A percentile compares a stretch with the other conserved stretches of the same genome.
These are phyloP conservation scores for Brassicogethes aeneus DNA, from an alignment of 2,888 invertebrate species.

Conservation along the genomic window DNA sequence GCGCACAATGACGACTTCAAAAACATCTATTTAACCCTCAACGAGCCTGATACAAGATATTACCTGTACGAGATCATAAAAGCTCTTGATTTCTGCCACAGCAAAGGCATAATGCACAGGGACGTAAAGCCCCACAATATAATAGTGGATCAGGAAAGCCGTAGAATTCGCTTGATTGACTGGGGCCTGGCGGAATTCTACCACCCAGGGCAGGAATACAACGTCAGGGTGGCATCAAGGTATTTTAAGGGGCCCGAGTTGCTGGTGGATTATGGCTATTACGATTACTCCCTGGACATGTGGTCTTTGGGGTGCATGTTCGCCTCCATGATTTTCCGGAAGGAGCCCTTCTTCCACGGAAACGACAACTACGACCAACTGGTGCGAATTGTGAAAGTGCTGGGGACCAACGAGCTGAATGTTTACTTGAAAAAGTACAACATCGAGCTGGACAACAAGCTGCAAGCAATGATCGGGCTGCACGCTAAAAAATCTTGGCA, in stretches of 20 bases:
- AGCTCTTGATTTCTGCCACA: slow-evolving; percentile 39
- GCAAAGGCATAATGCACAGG: slow-evolving; percentile 39
- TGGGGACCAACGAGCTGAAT: slow-evolving; percentile 33
- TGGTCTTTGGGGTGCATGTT: slow-evolving; percentile 41
- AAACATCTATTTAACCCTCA: slow-evolving; percentile 34
- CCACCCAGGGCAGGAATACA: slow-evolving; percentile 37
- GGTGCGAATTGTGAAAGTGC: slow-evolving; percentile 34
- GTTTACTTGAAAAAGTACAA: slow-evolving; percentile 35
- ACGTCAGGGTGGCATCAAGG: slow-evolving; percentile 36
- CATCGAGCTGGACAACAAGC: slow-evolving; percentile 28
- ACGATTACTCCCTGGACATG: slow-evolving; percentile 39
- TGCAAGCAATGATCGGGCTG: slow-evolving; percentile 25
- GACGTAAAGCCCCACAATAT: slow-evolving; percentile 40
- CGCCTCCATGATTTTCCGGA: slow-evolving; percentile 38
- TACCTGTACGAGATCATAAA: slow-evolving; percentile 42
- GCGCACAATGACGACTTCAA: slow-evolving; percentile 36
- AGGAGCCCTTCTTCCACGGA: slow-evolving; percentile 39
- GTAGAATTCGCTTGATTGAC: slow-evolving; percentile 34
- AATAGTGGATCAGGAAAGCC: slow-evolving; percentile 33
- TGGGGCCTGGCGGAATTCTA: slow-evolving; percentile 41
- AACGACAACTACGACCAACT: slow-evolving; percentile 37
- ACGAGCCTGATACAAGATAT: slow-evolving; percentile 35
- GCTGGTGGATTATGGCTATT: slow-evolving; percentile 36
- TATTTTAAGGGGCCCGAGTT: slow-evolving; percentile 40
- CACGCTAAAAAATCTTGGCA: slow-evolving; percentile 37